Conservation (phyloP, 2,888 invertebrate species). For the Apomyelois bistriatella region DNA sequence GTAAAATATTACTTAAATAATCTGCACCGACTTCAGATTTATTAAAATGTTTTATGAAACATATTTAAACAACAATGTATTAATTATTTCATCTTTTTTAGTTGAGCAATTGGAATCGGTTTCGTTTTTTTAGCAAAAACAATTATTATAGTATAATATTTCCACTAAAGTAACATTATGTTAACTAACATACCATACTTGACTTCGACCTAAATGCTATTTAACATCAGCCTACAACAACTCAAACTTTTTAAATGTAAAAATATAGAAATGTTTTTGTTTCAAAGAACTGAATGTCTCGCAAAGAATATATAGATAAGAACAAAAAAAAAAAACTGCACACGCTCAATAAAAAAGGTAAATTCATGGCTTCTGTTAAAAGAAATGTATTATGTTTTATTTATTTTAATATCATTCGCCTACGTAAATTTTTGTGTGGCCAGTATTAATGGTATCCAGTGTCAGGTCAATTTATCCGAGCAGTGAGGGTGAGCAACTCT, state of each 20-base stretch:
- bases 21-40: too few species aligned
- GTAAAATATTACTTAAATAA: too few species aligned
- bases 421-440: conserved; percentile 14
- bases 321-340: background rate
- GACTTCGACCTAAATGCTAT: too few species aligned
- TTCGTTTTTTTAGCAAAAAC: too few species aligned
- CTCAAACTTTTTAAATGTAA: background rate
- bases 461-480: background rate
- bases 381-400: conserved; percentile 6
- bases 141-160: too few species aligned
- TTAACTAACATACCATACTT: too few species aligned
- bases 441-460: conserved; percentile 6
- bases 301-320: background rate
- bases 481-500: background rate
- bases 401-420: conserved; percentile 12
- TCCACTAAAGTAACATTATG: too few species aligned
- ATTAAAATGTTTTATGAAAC: too few species aligned
- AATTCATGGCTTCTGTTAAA: background rate
- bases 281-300: background rate
- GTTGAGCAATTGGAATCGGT: too few species aligned
- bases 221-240: too few species aligned
- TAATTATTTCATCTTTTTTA: too few species aligned
- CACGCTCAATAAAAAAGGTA: background rate
- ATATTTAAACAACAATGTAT: too few species aligned
- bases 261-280: background rate